These are phyloP conservation scores for Diuraphis noxia DNA, from an alignment of 1,140 invertebrate genomes.

Conservation along the genomic window DNA sequence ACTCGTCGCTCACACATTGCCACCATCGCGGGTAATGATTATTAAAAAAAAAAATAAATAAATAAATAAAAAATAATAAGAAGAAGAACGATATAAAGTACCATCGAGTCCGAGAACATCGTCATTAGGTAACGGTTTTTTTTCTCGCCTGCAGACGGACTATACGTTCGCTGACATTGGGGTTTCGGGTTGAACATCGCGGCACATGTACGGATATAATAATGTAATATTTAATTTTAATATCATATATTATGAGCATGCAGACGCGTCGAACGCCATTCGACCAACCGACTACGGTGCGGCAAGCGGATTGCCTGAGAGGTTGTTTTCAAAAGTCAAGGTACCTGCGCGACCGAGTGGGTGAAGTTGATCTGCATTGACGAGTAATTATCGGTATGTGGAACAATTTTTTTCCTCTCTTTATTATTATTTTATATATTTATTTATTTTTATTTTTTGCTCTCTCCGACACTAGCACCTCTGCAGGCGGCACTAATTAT, in stretches of 20 bases:
- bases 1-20: not conserved
- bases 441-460: not conserved
- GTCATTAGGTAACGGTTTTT: not conserved
- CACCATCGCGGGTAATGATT: not conserved
- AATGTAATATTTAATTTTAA: not conserved
- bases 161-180: not conserved
- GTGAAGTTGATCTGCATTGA: constrained; percentile 14
- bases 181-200: not conserved
- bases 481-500: constrained; percentile 30
- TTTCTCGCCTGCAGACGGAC: not conserved
- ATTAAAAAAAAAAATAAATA: not conserved
- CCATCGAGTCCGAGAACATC: not conserved
- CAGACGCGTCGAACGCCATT: not conserved
- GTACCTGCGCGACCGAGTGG: not conserved
- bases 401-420: constrained; percentile 11
- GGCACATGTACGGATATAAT: not conserved
- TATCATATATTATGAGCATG: not conserved
- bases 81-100: not conserved
- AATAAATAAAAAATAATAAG: not conserved
- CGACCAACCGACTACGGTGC: not conserved
- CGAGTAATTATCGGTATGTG: not conserved
- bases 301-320: not conserved
- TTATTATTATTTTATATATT: not conserved
- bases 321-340: constrained; percentile 18
- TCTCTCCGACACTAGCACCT: not conserved